These are phyloP conservation scores for Strigamia crassipes DNA, from an alignment of 2,888 invertebrate genomes.

Conservation along the genomic window DNA sequence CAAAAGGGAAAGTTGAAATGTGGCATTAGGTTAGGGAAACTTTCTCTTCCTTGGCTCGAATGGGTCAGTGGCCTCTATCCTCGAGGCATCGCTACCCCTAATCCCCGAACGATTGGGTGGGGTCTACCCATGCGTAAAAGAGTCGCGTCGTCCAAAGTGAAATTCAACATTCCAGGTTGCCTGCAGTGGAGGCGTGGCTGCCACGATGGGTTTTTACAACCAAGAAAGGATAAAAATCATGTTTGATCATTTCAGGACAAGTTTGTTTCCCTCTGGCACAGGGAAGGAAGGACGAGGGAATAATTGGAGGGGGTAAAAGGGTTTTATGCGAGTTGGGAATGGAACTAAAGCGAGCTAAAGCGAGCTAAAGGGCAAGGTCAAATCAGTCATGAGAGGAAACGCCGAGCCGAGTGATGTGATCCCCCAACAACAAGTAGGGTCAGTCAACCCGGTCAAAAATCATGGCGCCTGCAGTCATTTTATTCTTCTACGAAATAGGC, in stretches of 20 bases:
- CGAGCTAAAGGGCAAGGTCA: conserved; percentile 20
- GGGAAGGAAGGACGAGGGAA: neutral
- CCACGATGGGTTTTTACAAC: conserved; percentile 27
- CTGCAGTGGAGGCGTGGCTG: conserved; percentile 35
- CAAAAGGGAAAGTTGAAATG: conserved; percentile 38
- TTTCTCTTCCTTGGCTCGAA: conserved; percentile 36
- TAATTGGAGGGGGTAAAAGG: neutral
- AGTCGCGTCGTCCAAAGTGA: conserved; percentile 22
- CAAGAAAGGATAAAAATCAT: conserved; percentile 37
- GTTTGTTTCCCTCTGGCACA: conserved; percentile 20
- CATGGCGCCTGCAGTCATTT: conserved; percentile 7
- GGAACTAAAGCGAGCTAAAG: neutral
- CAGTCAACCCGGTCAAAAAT: conserved; percentile 32
- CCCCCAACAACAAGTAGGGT: conserved; percentile 11
- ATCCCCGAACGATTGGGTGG: conserved; percentile 32
- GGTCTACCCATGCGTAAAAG: conserved; percentile 35
- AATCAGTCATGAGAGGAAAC: conserved; percentile 30
- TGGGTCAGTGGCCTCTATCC: conserved; percentile 42
- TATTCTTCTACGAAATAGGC: conserved; percentile 31
- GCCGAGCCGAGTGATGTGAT: neutral
- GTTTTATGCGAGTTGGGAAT: neutral
- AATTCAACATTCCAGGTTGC: conserved; percentile 27
- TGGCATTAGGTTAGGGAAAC: conserved; percentile 42
- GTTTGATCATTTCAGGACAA: conserved; percentile 23
- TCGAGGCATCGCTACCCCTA: conserved; percentile 22